Conservation (phyloP, 2,888 invertebrate species). For the Brachyptera risi region DNA sequence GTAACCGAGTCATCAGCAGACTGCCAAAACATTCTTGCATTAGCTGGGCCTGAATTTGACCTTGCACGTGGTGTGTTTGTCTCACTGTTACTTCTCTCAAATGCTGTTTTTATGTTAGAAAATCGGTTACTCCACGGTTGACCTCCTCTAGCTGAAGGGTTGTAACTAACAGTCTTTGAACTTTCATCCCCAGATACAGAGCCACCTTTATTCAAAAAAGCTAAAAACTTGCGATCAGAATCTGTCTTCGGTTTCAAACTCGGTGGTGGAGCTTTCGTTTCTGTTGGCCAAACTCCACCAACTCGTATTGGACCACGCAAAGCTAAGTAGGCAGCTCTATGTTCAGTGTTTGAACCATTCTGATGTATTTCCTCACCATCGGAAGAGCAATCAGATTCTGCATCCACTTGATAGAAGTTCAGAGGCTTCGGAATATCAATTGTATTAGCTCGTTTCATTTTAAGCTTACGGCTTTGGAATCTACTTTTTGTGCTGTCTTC, state of each 20-base stretch:
- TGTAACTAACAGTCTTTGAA: constrained; percentile 37
- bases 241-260: constrained; percentile 77
- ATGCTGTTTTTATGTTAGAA: constrained; percentile 76
- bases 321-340: constrained; percentile 43
- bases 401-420: constrained; percentile 44
- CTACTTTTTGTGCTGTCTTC: constrained; percentile 30
- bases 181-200: constrained; percentile 39
- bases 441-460: constrained; percentile 85
- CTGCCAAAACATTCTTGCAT: constrained; percentile 60
- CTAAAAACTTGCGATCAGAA: constrained; percentile 78
- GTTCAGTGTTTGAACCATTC: constrained; percentile 37
- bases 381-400: constrained; percentile 43
- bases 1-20: constrained; percentile 51
- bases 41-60: constrained; percentile 37
- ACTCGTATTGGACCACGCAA: constrained; percentile 57
- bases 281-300: constrained; percentile 38
- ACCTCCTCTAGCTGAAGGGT: constrained; percentile 42
- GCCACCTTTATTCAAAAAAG: constrained; percentile 57
- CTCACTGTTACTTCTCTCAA: constrained; percentile 51
- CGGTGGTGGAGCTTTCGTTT: constrained; percentile 53
- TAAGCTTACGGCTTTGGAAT: constrained; percentile 49
- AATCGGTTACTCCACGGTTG: constrained; percentile 80
- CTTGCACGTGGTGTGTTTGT: not conserved
- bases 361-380: constrained; percentile 47
- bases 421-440: constrained; percentile 77